Evolutionary conservation across 2,113 vertebrate genomes (phyloP).

Genomic region (Hippopotamus amphibius): DNA sequence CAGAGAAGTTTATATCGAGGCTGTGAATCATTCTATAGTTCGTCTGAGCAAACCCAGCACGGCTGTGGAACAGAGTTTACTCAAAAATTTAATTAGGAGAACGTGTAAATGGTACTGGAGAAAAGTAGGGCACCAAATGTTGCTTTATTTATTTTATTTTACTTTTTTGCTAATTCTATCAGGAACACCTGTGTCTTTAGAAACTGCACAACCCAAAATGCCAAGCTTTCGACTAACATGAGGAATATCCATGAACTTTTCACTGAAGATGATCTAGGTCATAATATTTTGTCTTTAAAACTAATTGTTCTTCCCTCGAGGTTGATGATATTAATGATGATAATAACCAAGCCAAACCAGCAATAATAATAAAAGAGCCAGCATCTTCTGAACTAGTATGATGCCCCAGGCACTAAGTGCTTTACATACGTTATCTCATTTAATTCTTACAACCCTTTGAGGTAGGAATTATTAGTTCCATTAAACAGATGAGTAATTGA

Average conservation of each 20-base stretch:
- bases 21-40: constrained; percentile 75
- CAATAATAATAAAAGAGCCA: constrained; percentile 5
- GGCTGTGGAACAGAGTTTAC: constrained; percentile 79
- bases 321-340: constrained; percentile 14
- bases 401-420: neutral
- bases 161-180: constrained; percentile 63
- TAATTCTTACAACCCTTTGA: constrained; percentile 45
- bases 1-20: constrained; percentile 71
- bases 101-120: constrained; percentile 76
- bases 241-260: neutral
- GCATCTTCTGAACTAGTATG: neutral
- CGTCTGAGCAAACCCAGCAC: constrained; percentile 68
- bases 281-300: constrained; percentile 5
- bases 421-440: constrained; percentile 30
- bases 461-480: constrained; percentile 12
- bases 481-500: constrained; percentile 34
- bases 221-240: constrained; percentile 36
- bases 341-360: constrained; percentile 2
- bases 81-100: constrained; percentile 85
- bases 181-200: constrained; percentile 68
- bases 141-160: constrained; percentile 77
- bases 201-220: neutral
- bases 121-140: constrained; percentile 78
- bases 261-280: neutral
- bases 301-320: constrained; percentile 22